Percentiles rank a stretch among this genome's conserved stretches.
Evolutionary conservation across 2,888 invertebrate genomes (phyloP).

Genomic region (Erpobdella octoculata): DNA sequence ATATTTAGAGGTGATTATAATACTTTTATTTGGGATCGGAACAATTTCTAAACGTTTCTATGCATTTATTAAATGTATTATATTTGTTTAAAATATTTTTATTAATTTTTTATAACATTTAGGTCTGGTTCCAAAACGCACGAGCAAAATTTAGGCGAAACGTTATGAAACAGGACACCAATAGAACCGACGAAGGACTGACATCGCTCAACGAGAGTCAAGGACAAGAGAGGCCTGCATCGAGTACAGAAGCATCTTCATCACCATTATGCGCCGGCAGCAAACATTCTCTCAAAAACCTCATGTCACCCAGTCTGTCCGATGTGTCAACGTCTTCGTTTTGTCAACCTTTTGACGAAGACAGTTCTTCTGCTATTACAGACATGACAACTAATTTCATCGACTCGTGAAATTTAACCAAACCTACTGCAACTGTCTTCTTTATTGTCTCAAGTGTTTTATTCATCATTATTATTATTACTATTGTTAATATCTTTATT

Average conservation of each 20-base stretch:
- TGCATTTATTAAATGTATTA: no score
- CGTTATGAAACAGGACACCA: slow-evolving; percentile 55
- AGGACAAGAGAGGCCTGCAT: no score
- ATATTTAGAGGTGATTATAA: no score
- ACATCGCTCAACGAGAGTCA: not conserved
- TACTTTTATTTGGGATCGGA: no score
- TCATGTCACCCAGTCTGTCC: slow-evolving; percentile 1
- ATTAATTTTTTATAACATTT: slow-evolving; percentile 43
- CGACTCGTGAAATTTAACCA: not conserved
- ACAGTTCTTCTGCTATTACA: not conserved
- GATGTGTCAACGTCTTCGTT: not conserved
- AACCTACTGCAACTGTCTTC: no score
- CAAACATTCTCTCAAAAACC: not conserved
- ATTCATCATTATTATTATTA: no score
- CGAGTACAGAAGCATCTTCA: not conserved
- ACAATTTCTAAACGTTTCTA: no score
- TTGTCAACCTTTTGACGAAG: not conserved
- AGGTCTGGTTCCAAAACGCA: slow-evolving; percentile 99
- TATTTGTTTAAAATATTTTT: no score
- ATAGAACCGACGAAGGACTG: not conserved
- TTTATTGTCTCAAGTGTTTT: no score
- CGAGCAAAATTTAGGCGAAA: slow-evolving; percentile 94
- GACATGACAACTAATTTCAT: not conserved
- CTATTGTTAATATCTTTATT: no score
- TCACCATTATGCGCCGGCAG: not conserved